Base-by-base conservation (phyloP, 2,888 invertebrate genomes). In the Desoria tigrina region DNA sequence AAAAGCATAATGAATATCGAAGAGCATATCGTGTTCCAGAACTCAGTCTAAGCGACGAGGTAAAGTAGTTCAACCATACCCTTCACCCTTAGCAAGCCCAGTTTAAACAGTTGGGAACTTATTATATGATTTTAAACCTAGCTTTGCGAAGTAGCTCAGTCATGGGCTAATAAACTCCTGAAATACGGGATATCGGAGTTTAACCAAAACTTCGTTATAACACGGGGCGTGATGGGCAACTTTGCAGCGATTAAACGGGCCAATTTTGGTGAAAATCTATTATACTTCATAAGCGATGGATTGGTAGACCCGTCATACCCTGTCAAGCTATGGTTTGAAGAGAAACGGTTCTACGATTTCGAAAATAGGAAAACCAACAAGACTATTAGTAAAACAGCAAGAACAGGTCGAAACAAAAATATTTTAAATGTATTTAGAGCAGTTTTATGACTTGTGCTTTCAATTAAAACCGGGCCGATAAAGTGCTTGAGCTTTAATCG, bases 111-210 rank as follows among this genome's bases (percentile, higher is more conserved):
- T 9, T 55, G 7, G 18, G 28, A 45, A 27, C 16, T 59, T 23
- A 14, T 27, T 6, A 28, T 21, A 51, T 51, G 2, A n/a, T 16
- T 61, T 27, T n/a, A 23, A 28, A 42, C 56, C 6, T 50, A 68
- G 68, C 27, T 74, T 1, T 66, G 71, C 21, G 54, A 66, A 65
- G 70, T 72, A 0, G 66, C 71, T 23, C 74, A 74, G 60, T 50
- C 58, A 1, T 71, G 69, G 63, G 67, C 69, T 2, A 59, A 70
- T 32, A 21, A 59, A 42, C 51, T 69, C 7, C 27, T 68, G 23
- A 57, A 56, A 21, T 23, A 50, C 11, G 68, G 65, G n/a, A 18
- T 68, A 0, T 32, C 9, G 11, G 3, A 27, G 4, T 68, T 68
- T n/a, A 65, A 68, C n/a, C 4, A 16, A 18, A 6, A 45, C n/a